Percentiles rank a stretch among this genome's conserved stretches.
phyloP scores from a whole-genome alignment of 1,140 invertebrate species.

The Gerris buenoi region DNA sequence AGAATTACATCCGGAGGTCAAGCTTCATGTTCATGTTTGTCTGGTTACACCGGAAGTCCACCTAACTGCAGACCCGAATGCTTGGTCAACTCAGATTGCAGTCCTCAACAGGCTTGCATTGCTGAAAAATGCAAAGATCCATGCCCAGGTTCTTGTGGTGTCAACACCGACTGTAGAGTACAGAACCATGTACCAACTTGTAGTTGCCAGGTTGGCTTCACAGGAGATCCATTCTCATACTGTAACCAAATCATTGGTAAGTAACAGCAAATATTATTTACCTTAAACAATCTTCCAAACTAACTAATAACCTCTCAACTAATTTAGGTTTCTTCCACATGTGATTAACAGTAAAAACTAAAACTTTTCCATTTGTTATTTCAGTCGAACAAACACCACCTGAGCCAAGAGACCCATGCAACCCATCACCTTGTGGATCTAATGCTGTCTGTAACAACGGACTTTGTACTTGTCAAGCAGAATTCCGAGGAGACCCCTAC shows the following conservation, averaged over 20 bases:
- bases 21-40: conserved; percentile 39
- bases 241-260: conserved; percentile 25
- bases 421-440: conserved; percentile 60
- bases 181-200: conserved; percentile 60
- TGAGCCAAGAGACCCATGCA: conserved; percentile 44
- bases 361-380: too few relatives aligned
- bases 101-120: conserved; percentile 38
- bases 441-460: conserved; percentile 55
- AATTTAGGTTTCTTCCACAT: too few relatives aligned
- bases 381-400: conserved; percentile 23
- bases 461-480: conserved; percentile 54
- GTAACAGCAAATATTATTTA: conserved; percentile 12
- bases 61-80: conserved; percentile 42
- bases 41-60: conserved; percentile 37
- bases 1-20: conserved; percentile 31
- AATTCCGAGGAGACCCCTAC: conserved; percentile 57
- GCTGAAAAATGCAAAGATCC: conserved; percentile 51
- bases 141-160: conserved; percentile 50
- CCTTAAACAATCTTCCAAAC: too few relatives aligned
- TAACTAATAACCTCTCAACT: too few relatives aligned
- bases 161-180: conserved; percentile 52
- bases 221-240: conserved; percentile 43
- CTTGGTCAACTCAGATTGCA: conserved; percentile 36
- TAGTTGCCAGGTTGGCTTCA: conserved; percentile 42
- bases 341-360: too few relatives aligned